Base-by-base conservation (phyloP, 2,797 vertebrate species). In the Acanthis flammea region DNA sequence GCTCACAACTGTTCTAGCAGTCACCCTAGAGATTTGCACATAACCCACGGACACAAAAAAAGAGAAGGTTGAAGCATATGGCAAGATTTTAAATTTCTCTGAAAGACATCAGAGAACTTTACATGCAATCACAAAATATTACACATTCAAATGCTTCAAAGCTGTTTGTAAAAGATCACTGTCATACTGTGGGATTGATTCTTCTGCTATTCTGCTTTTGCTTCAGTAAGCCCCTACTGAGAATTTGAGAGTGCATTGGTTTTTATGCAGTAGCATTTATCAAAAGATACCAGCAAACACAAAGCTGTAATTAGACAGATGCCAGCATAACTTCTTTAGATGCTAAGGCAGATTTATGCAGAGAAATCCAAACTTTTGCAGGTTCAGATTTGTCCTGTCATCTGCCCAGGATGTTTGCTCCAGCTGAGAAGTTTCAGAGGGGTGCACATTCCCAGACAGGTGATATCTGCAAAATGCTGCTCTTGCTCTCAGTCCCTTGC, bases 51-150 rank as follows among this genome's bases (percentile, higher is more conserved):
- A 67, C 90, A 62, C 63, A 73, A 35, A 81, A 93, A 41, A 81
- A 90, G 92, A 84, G 74, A 87, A 93, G 74, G 67, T 19, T 83
- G 81, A 84, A 90, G 84, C 71, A 67, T 93, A 94, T 73, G 84
- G 86, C 41, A 86, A 76, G 91, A 31, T 84, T 61, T 66, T 78
- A 63, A 94, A 67, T 81, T 75, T 84, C 58, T 76, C 77, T 7
- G 4, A 89, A 94, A 91, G 63, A 42, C 78, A 86, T 50, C n/a
- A 74, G 89, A 74, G 45, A 91, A 86, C 66, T 95, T 92, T 57
- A 89, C 48, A 93, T 19, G 44, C 67, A 90, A 73, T 28, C 41
- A n/a, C 53, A 76, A 78, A 92, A 74, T 42, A 66, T 50, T 82
- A 45, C 41, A 70, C 58, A 68, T 57, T 55, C 79, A 90, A 91